Evolutionary conservation across 2,113 vertebrate genomes (phyloP).

Genomic region (Chloropsis hardwickii): DNA sequence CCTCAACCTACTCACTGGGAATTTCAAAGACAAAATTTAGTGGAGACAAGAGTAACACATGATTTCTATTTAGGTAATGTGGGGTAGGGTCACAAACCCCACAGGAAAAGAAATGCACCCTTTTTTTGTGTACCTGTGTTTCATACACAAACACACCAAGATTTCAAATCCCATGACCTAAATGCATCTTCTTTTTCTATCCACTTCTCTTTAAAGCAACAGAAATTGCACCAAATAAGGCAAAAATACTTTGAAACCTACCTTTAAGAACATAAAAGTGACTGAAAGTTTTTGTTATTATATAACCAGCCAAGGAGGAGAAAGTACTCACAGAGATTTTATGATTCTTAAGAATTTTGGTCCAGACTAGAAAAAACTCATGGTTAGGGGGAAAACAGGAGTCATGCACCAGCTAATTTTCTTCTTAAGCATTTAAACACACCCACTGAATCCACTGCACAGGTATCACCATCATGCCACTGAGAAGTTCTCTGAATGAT

Average conservation of each 20-base stretch:
- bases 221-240: neutral
- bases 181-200: neutral
- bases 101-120: neutral
- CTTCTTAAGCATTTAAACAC: neutral
- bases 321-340: neutral
- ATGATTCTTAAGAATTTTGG: neutral
- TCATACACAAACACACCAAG: neutral
- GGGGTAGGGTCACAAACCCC: neutral
- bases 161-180: neutral
- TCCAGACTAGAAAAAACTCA: neutral
- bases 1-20: neutral
- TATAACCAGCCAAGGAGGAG: neutral
- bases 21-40: neutral
- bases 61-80: fast-evolving
- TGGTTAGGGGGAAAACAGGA: neutral
- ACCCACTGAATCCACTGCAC: neutral
- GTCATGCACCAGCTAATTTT: neutral
- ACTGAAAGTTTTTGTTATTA: neutral
- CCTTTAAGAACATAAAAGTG: neutral
- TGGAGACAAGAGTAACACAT: fast-evolving
- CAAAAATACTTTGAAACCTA: neutral
- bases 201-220: neutral
- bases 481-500: neutral
- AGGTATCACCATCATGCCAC: neutral
- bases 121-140: neutral